Evolutionary conservation across 2,113 vertebrate species (phyloP).

Genomic region (Micromys minutus): DNA sequence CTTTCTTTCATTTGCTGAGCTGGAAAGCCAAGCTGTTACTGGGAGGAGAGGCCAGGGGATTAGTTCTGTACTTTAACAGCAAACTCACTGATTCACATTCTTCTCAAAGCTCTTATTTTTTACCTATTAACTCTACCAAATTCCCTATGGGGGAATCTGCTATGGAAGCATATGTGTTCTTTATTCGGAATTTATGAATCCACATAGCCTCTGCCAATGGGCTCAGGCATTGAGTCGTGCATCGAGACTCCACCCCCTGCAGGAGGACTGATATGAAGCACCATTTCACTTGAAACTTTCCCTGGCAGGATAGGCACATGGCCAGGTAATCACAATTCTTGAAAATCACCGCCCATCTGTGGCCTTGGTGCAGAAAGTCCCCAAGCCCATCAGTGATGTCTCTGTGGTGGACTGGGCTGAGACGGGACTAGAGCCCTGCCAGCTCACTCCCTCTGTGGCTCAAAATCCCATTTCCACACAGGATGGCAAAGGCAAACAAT

Average conservation of each 20-base stretch:
- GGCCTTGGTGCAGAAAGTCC: constrained; percentile 10
- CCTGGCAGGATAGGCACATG: background rate
- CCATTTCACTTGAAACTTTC: background rate
- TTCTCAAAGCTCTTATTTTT: background rate
- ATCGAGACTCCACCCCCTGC: background rate
- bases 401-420: background rate
- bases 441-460: constrained; percentile 1
- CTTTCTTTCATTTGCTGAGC: background rate
- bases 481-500: constrained; percentile 45
- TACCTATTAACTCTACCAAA: background rate
- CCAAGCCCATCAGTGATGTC: background rate
- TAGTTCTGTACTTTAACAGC: too few relatives aligned
- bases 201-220: background rate
- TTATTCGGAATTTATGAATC: background rate
- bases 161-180: background rate
- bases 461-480: constrained; percentile 32
- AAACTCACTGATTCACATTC: background rate
- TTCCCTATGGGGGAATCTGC: background rate
- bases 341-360: background rate
- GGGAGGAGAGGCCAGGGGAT: background rate
- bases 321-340: background rate
- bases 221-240: background rate
- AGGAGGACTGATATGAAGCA: background rate
- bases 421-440: background rate
- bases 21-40: constrained; percentile 43